Conservation (phyloP, 2,797 vertebrate species). For the Propithecus perrieri region DNA sequence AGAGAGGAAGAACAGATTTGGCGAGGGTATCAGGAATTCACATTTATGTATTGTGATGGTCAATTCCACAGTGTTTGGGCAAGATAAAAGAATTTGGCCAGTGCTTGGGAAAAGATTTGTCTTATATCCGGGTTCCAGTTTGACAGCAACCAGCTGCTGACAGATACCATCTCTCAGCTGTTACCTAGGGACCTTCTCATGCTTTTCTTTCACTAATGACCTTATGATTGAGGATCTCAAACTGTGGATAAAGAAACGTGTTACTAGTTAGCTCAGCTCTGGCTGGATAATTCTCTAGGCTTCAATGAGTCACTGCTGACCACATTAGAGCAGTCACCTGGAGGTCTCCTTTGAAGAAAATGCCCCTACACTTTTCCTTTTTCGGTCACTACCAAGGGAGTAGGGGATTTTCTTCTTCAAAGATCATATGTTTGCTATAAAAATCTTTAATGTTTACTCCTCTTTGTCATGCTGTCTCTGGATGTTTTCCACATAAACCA, state of each 20-base stretch:
- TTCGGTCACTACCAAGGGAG: constrained; percentile 23
- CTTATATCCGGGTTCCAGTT: neutral
- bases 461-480: neutral
- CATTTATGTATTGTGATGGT: neutral
- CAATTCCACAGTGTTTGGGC: neutral
- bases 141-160: constrained; percentile 5
- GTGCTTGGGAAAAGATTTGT: constrained; percentile 23
- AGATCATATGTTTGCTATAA: constrained; percentile 50
- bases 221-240: neutral
- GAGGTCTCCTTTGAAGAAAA: constrained; percentile 50
- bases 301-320: neutral
- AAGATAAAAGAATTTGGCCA: neutral
- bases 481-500: constrained; percentile 15
- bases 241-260: constrained; percentile 29
- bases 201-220: constrained; percentile 37
- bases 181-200: neutral
- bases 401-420: constrained; percentile 53
- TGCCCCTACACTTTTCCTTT: neutral
- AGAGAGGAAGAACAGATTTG: constrained; percentile 37
- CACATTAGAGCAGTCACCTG: constrained; percentile 23
- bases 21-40: neutral
- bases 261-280: neutral
- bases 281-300: neutral
- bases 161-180: neutral
- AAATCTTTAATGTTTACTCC: constrained; percentile 39